Evolutionary conservation across 2,113 vertebrate genomes (phyloP), one percentile per base, ranked within the genome.

Genomic region (Charina bottae): DNA sequence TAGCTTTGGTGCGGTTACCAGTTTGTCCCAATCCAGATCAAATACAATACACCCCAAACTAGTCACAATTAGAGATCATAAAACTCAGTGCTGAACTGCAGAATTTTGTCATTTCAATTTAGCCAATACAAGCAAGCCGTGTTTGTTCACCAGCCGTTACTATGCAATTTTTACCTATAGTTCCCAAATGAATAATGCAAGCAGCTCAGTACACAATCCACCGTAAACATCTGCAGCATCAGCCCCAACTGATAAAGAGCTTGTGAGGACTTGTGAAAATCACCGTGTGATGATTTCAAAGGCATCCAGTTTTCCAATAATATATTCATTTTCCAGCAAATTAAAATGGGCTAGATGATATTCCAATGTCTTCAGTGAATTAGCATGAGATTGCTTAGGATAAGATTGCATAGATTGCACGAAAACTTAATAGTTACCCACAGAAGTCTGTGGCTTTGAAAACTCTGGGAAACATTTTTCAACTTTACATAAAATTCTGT

Each of bases 331-430:
- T 92, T 21, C 26, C 23, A 89, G n/a, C 28, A 55, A 42, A 78
- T 85, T 26, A 26, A 84, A 92, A 84, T 19, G 88, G 55, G 62
- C 55, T 92, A 49, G 19, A 90, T 59, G 37, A 9, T 59, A 72
- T 64, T 87, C 85, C 92, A 94, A 58, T 23, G 93, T 83, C 15
- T 94, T 92, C 72, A 78, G 72, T 42, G 33, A 42, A 42, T 78
- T 78, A 42, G 33, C 72, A 42, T 21, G 72, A 78, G 33, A 42
- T 91, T 87, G 90, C 85, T 85, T 62, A 46, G 53, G 59, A 90
- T 68, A 42, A 37, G 84, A 64, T 62, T 55, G 6, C 42, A 92
- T 26, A 90, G 94, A 96, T 92, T 96, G 95, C 95, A 96, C 94
- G 94, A 95, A 92, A 89, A 93, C 64, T 85, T 64, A 49, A 85